These are phyloP conservation scores for Apotomis betuletana DNA, from an alignment of 2,888 invertebrate genomes.

Conservation along the genomic window DNA sequence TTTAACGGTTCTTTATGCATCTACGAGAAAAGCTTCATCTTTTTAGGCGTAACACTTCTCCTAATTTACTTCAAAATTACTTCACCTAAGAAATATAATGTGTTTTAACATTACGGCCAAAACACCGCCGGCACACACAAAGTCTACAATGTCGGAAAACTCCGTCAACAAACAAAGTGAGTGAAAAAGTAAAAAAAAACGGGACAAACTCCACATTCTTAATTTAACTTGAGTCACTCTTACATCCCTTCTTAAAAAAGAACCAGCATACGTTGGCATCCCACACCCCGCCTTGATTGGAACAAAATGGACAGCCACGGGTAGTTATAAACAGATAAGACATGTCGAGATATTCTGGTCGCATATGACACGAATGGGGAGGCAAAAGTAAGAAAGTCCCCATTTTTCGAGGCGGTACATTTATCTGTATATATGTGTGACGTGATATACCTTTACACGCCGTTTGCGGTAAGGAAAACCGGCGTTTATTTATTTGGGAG, in stretches of 20 bases:
- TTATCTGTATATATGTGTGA: conserved; percentile 62
- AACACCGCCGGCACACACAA: conserved; percentile 60
- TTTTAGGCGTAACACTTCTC: neutral
- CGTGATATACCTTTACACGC: conserved; percentile 78
- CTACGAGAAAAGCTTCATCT: neutral
- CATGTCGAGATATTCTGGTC: conserved; percentile 62
- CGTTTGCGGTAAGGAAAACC: conserved; percentile 71
- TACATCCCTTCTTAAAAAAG: conserved; percentile 72
- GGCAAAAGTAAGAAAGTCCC: conserved; percentile 71
- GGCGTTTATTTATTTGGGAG: conserved; percentile 53
- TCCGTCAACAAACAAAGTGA: conserved; percentile 80
- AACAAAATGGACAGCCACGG: conserved; percentile 36
- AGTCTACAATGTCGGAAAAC: conserved; percentile 82
- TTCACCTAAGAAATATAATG: conserved; percentile 10
- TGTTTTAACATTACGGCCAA: conserved; percentile 41
- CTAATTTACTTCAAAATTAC: conserved; percentile 5
- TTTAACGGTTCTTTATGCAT: too few species aligned
- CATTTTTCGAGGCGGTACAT: conserved; percentile 73
- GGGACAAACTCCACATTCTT: conserved; percentile 80
- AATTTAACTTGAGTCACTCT: conserved; percentile 83
- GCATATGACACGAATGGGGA: conserved; percentile 68
- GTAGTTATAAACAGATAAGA: conserved; percentile 45
- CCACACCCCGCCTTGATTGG: conserved; percentile 42
- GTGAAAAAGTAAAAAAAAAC: conserved; percentile 65
- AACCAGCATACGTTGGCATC: conserved; percentile 53